phyloP scores from a whole-genome alignment of 2,113 vertebrate genomes.

The Mormyrus lacerda region DNA sequence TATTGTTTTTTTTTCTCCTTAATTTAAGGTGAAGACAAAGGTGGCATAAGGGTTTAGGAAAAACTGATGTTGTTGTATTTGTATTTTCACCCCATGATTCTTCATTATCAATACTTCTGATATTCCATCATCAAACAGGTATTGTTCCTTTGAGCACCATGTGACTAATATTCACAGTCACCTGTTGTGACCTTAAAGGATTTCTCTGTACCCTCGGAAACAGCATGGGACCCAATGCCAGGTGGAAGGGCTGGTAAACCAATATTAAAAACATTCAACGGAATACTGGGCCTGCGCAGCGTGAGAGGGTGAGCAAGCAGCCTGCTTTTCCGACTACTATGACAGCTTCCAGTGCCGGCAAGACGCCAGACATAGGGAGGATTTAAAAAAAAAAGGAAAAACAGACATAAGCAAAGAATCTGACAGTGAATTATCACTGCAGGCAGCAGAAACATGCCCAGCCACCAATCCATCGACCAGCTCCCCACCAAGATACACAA shows the following conservation, averaged over 20 bases:
- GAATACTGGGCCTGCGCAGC: background rate
- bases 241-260: background rate
- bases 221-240: background rate
- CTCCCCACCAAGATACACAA: background rate
- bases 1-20: background rate
- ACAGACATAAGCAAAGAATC: background rate
- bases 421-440: constrained; percentile 7
- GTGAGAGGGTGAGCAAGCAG: background rate
- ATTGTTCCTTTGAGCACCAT: background rate
- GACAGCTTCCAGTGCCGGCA: background rate
- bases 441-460: background rate
- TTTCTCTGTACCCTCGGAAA: background rate
- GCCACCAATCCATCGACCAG: background rate
- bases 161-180: background rate
- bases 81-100: background rate
- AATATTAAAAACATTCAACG: background rate
- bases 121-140: background rate
- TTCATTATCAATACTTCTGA: background rate
- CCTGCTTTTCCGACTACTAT: background rate
- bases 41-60: background rate
- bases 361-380: background rate
- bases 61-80: background rate
- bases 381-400: background rate
- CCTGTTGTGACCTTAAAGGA: background rate
- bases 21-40: background rate